These are phyloP conservation scores for Criorhina ranunculi DNA, from an alignment of 2,888 invertebrate species.

Conservation along the genomic window DNA sequence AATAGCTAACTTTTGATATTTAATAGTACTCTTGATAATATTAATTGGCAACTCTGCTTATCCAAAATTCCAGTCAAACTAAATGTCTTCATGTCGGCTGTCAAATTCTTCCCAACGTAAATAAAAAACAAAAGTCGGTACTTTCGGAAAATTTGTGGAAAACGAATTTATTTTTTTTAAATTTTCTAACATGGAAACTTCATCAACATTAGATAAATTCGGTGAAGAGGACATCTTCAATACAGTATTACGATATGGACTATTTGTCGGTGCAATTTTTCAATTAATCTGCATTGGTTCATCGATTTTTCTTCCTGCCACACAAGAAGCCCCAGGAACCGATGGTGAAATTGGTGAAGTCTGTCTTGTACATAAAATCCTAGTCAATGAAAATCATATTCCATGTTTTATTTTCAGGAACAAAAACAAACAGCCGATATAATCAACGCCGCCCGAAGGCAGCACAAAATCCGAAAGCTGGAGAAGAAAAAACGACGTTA, in stretches of 20 bases:
- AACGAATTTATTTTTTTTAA: neutral
- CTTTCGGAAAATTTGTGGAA: neutral
- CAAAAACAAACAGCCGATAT: conserved; percentile 76
- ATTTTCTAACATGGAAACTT: conserved; percentile 37
- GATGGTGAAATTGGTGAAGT: conserved; percentile 78
- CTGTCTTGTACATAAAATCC: neutral
- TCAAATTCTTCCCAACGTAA: conserved; percentile 8
- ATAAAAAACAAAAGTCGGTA: neutral
- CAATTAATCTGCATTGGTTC: conserved; percentile 93
- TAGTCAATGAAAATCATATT: conserved; percentile 28
- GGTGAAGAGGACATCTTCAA: conserved; percentile 89
- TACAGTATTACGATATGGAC: conserved; percentile 90
- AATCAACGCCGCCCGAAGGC: conserved; percentile 79
- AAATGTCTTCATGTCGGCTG: neutral
- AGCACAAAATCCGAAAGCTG: conserved; percentile 82
- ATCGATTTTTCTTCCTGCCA: conserved; percentile 90
- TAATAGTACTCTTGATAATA: too few species aligned
- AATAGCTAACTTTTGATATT: too few species aligned
- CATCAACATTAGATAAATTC: conserved; percentile 81
- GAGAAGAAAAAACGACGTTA: conserved; percentile 83
- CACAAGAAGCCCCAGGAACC: conserved; percentile 76
- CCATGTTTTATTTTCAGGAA: conserved; percentile 67
- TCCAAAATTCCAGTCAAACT: too few species aligned
- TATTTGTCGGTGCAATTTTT: conserved; percentile 94
- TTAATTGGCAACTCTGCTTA: too few species aligned